Percentiles rank a stretch among this genome's conserved stretches.
Conservation (phyloP, 2,888 invertebrate species). For the Clitarchus hookeri region DNA sequence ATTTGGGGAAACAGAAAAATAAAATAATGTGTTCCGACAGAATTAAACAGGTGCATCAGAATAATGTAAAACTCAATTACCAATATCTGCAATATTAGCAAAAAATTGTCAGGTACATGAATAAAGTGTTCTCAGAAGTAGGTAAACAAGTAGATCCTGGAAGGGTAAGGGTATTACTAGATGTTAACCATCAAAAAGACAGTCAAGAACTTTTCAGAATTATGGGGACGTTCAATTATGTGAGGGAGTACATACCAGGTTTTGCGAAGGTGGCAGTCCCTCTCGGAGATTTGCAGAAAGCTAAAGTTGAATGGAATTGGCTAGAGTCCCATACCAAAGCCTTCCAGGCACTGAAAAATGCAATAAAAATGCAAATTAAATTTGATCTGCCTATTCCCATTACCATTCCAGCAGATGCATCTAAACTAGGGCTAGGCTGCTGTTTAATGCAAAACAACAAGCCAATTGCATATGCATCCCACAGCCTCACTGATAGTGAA, state of each 20-base stretch:
- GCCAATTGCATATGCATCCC: not conserved
- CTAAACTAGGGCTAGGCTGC: not conserved
- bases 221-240: not conserved
- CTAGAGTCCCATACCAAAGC: not conserved
- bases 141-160: not conserved
- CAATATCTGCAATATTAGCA: not conserved
- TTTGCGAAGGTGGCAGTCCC: not conserved
- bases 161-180: not conserved
- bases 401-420: not conserved
- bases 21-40: not conserved
- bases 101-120: not conserved
- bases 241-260: not conserved
- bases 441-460: not conserved
- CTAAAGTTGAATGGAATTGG: not conserved
- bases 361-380: not conserved
- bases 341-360: not conserved
- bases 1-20: not conserved
- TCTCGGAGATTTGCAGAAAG: not conserved
- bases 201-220: not conserved
- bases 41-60: not conserved
- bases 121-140: not conserved
- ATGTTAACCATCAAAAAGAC: not conserved
- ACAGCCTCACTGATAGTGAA: not conserved
- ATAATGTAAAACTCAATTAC: not conserved
- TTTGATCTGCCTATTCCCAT: not conserved